Base-by-base conservation (phyloP, 2,797 vertebrate species). In the Hafferia zeledoni region DNA sequence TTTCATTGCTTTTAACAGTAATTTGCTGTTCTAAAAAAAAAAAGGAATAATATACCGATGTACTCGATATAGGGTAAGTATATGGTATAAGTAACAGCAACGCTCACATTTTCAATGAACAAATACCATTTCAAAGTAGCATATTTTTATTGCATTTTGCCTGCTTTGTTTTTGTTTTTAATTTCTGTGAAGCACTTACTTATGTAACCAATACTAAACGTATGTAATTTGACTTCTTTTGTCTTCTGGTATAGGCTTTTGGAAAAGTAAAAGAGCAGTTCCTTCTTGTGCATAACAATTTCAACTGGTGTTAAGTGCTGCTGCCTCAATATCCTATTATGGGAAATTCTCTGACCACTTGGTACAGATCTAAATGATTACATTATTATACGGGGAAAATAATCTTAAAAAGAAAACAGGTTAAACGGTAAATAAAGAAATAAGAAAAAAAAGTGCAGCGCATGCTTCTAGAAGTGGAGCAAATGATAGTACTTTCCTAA, bases 61-160 rank as follows among this genome's bases (percentile, higher is more conserved):
- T 53, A 35, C 57, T 91, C 0, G 0, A 31, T 69, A 15, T 7
- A 87, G 25, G n/a, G 14, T 31, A 61, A 65, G 35, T 14, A 8
- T 55, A 23, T 23, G 28, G 10, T 75, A 11, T 52, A 75, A 84
- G 5, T 31, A 74, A 86, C 5, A 78, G 9, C 8, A 91, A 43
- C 1, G 4, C 61, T 90, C 28, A 70, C 11, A 37, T 86, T 82
- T 90, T 76, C 37, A 65, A 12, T 78, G 35, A 13, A 60, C 7
- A 70, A 70, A 41, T 60, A 20, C 28, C 5, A 18, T 22, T 56
- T 94, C 39, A 72, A 76, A 61, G 37, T 75, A 44, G 13, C 18
- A 10, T 63, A 37, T 69, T 82, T 83, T 76, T 65, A 39, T 47
- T 79, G 17, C n/a, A 53, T 87, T 83, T 77, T 88, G 25, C 20